phyloP scores from a whole-genome alignment of 2,888 invertebrate genomes.

The Lymantria monacha region DNA sequence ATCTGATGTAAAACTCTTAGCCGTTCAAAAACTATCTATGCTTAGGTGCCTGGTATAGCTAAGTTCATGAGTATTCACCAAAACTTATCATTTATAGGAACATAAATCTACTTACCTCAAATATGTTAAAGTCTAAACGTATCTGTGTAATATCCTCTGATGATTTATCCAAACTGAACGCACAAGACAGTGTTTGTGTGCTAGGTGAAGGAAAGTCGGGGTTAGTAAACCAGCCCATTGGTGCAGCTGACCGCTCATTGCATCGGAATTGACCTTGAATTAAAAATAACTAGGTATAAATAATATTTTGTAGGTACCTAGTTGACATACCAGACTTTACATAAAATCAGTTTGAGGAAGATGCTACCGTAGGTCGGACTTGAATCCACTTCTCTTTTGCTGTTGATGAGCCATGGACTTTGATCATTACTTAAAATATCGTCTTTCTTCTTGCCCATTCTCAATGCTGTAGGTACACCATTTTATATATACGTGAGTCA shows the following conservation, averaged over 20 bases:
- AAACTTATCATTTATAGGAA: too few species aligned
- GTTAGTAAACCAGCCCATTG: conserved; percentile 88
- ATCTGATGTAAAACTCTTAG: too few species aligned
- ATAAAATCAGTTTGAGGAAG: too few species aligned
- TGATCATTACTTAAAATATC: too few species aligned
- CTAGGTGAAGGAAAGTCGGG: conserved; percentile 85
- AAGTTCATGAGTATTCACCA: not conserved
- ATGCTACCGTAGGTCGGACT: too few species aligned
- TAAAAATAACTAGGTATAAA: not conserved
- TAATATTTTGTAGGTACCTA: too few species aligned
- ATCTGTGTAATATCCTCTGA: conserved; percentile 84
- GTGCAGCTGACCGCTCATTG: conserved; percentile 83
- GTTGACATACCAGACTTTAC: too few species aligned
- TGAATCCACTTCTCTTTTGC: too few species aligned
- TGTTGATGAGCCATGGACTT: too few species aligned
- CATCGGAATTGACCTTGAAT: conserved; percentile 85
- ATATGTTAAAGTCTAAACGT: conserved; percentile 85
- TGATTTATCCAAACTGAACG: conserved; percentile 84
- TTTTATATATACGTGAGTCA: too few species aligned
- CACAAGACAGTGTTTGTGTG: conserved; percentile 83
- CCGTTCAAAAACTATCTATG: not conserved
- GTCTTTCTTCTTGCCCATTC: too few species aligned
- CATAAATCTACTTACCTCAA: conserved; percentile 82
- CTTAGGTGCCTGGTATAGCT: not conserved
- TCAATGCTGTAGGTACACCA: too few species aligned